Conservation (phyloP, 2,797 vertebrate genomes). For the Karalla daura region DNA sequence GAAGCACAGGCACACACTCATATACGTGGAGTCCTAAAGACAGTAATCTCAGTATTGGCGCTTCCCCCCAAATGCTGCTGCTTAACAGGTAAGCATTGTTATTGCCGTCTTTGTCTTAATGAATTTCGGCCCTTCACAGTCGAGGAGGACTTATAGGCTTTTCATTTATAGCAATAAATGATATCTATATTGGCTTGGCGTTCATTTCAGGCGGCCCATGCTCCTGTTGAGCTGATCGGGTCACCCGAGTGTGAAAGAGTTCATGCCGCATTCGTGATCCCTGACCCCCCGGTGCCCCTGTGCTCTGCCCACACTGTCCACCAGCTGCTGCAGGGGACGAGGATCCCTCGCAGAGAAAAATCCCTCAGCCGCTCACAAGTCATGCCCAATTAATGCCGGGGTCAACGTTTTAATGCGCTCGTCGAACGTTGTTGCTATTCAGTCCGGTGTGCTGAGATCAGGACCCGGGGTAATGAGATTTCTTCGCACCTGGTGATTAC, state of each 20-base stretch:
- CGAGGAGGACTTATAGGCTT: slow-evolving; percentile 39
- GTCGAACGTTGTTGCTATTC: slow-evolving; percentile 69
- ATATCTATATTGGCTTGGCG: slow-evolving; percentile 18
- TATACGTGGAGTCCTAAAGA: slow-evolving; percentile 27
- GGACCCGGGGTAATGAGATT: slow-evolving; percentile 81
- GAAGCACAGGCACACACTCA: slow-evolving; percentile 10
- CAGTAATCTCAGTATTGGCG: slow-evolving; percentile 44
- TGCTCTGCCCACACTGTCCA: slow-evolving; percentile 21
- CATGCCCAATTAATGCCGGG: slow-evolving; percentile 72
- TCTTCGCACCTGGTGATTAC: slow-evolving; percentile 80
- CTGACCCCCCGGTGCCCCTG: slow-evolving; percentile 9
- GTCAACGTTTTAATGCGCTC: slow-evolving; percentile 77
- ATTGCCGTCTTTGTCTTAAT: slow-evolving; percentile 64
- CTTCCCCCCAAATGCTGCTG: slow-evolving; percentile 45
- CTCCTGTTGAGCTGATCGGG: slow-evolving; percentile 3
- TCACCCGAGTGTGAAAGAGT: slow-evolving; percentile 7
- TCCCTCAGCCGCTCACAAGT: slow-evolving; percentile 41
- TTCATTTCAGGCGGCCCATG: slow-evolving; percentile 3
- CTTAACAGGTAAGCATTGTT: slow-evolving; percentile 57
- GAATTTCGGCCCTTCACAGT: slow-evolving; percentile 57
- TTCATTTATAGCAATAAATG: slow-evolving; percentile 60
- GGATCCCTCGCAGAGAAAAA: slow-evolving; percentile 30
- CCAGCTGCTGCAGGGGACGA: slow-evolving; percentile 45
- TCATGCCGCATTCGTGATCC: slow-evolving; percentile 27
- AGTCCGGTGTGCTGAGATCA: slow-evolving; percentile 61